Evolutionary conservation across 2,888 invertebrate genomes (phyloP).

Genomic region (Nebria brevicollis): DNA sequence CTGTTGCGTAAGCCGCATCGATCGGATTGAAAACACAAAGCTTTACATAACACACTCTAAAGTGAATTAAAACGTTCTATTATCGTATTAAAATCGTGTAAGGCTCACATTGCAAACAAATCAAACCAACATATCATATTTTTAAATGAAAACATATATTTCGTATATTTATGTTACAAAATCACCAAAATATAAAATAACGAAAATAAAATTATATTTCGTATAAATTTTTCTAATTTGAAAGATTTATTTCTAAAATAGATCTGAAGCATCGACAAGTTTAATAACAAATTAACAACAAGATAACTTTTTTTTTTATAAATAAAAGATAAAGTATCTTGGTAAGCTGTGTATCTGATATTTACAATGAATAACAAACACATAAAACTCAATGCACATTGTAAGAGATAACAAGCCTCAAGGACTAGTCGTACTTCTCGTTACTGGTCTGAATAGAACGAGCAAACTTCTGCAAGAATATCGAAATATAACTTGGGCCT

Average conservation of each 20-base stretch:
- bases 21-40: background rate
- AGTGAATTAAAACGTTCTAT: background rate
- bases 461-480: background rate
- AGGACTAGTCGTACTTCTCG: conserved; percentile 5
- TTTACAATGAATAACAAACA: conserved; percentile 21
- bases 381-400: conserved; percentile 20
- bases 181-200: no score
- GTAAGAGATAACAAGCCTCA: conserved; percentile 16
- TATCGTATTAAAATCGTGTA: background rate
- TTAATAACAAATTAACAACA: background rate
- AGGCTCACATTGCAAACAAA: background rate
- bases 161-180: no score
- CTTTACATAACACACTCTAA: background rate
- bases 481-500: background rate
- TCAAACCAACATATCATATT: background rate
- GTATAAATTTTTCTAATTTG: no score
- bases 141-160: no score
- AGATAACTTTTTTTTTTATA: background rate
- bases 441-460: background rate
- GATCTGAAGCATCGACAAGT: background rate
- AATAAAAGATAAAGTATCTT: background rate
- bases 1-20: conserved; percentile 15
- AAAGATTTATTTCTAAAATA: background rate
- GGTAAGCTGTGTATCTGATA: conserved; percentile 7
- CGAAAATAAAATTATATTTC: no score